Evolutionary conservation across 1,140 invertebrate species (phyloP).

Genomic region (Galleria mellonella): DNA sequence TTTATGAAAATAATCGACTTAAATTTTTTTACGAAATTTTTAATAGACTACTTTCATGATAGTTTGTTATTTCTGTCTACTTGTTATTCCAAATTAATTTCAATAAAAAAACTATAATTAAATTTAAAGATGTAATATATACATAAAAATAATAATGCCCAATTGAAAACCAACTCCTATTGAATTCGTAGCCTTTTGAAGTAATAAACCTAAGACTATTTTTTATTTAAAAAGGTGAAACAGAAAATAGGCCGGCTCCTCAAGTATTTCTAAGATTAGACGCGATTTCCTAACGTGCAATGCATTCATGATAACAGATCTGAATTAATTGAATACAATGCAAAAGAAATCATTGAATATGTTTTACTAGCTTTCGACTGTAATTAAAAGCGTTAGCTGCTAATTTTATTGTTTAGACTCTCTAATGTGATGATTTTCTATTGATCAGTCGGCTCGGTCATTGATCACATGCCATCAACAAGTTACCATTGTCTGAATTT

Average conservation of each 20-base stretch:
- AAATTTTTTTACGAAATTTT: too few species aligned
- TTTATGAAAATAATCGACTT: too few species aligned
- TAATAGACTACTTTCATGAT: too few species aligned
- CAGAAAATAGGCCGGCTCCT: constrained; percentile 48
- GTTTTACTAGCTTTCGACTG: constrained; percentile 50
- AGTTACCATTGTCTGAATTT: neutral
- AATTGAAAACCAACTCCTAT: too few species aligned
- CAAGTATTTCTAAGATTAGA: constrained; percentile 47
- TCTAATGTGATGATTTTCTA: constrained; percentile 32
- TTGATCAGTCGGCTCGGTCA: constrained; percentile 28
- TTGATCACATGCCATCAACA: constrained; percentile 6
- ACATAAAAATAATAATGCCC: too few species aligned
- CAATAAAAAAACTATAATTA: too few species aligned
- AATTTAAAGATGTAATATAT: too few species aligned
- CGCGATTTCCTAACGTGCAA: constrained; percentile 36
- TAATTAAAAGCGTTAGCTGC: constrained; percentile 33
- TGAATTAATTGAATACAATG: constrained; percentile 37
- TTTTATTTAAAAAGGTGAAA: constrained; percentile 34
- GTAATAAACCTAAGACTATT: constrained; percentile 30
- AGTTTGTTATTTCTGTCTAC: too few species aligned
- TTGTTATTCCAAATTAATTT: too few species aligned
- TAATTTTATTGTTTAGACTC: constrained; percentile 36
- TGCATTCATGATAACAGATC: constrained; percentile 10
- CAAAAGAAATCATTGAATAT: constrained; percentile 42
- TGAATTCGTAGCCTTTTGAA: too few species aligned